Percentiles rank a stretch among this genome's conserved stretches.
phyloP scores from a whole-genome alignment of 92 coral and sea anemone species.

The Phymanthus crucifer region DNA sequence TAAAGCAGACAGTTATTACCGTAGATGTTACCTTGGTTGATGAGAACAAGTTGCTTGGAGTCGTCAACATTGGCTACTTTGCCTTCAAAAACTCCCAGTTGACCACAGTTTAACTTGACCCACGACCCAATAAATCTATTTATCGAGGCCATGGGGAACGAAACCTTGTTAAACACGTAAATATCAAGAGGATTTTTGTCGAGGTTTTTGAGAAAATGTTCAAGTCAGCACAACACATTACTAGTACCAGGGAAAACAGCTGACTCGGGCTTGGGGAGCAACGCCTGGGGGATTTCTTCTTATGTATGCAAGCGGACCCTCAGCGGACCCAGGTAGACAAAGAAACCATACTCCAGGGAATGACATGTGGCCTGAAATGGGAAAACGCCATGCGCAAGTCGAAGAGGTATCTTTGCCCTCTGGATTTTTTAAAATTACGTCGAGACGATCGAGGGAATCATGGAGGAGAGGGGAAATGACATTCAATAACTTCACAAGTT shows the following conservation, averaged over 20 bases:
- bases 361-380: too few relatives aligned
- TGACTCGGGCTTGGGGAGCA: not conserved
- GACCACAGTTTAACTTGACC: constrained; percentile 66
- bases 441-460: too few relatives aligned
- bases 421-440: too few relatives aligned
- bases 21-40: constrained; percentile 70
- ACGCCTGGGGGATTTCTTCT: not conserved
- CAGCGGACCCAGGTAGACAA: too few relatives aligned
- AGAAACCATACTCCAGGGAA: too few relatives aligned
- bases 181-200: not conserved
- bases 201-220: not conserved
- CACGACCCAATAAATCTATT: constrained; percentile 48
- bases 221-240: not conserved
- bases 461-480: too few relatives aligned
- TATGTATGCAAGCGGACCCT: too few relatives aligned
- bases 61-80: constrained; percentile 57
- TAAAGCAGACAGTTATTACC: not conserved
- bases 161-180: not conserved
- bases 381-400: too few relatives aligned
- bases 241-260: not conserved
- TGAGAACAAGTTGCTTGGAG: constrained; percentile 31
- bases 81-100: constrained; percentile 66
- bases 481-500: too few relatives aligned
- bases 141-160: constrained; percentile 38
- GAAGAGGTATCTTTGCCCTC: too few relatives aligned